These are phyloP conservation scores for Phylloscopus collybita DNA, from an alignment of 2,797 vertebrate genomes.

Conservation along the genomic window DNA sequence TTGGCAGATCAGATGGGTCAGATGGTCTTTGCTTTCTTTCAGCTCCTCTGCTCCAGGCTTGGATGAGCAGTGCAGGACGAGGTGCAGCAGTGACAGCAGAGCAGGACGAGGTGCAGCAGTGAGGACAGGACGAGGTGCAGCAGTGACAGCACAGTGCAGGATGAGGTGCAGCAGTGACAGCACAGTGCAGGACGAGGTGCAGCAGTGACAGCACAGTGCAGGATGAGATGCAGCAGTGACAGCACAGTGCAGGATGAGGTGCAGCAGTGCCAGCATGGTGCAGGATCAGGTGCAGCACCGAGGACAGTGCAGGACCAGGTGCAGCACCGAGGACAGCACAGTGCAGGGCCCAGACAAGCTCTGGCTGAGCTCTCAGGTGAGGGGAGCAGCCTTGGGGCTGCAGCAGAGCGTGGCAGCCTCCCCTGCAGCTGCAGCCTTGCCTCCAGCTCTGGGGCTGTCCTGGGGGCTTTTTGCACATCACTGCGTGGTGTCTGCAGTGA, in stretches of 20 bases:
- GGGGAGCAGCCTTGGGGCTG: background rate
- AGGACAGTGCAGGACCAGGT: no score
- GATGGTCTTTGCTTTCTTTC: background rate
- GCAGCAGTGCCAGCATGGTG: no score
- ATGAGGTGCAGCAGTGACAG: background rate
- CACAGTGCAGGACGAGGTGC: no score
- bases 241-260: background rate
- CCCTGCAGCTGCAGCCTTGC: background rate
- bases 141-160: background rate
- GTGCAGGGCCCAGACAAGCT: background rate
- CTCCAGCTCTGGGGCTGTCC: background rate
- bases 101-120: background rate
- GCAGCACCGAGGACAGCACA: background rate
- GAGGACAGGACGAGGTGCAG: background rate
- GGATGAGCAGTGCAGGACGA: background rate
- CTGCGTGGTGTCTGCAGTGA: rapidly evolving
- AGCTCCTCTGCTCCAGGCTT: background rate
- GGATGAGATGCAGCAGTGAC: background rate
- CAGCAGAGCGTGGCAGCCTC: background rate
- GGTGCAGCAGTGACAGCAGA: background rate
- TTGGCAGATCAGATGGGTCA: background rate
- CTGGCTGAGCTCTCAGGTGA: background rate
- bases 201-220: background rate
- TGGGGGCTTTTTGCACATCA: background rate
- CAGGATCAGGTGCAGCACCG: no score